phyloP scores from a whole-genome alignment of 2,113 vertebrate species.

The Cyanistes caeruleus region DNA sequence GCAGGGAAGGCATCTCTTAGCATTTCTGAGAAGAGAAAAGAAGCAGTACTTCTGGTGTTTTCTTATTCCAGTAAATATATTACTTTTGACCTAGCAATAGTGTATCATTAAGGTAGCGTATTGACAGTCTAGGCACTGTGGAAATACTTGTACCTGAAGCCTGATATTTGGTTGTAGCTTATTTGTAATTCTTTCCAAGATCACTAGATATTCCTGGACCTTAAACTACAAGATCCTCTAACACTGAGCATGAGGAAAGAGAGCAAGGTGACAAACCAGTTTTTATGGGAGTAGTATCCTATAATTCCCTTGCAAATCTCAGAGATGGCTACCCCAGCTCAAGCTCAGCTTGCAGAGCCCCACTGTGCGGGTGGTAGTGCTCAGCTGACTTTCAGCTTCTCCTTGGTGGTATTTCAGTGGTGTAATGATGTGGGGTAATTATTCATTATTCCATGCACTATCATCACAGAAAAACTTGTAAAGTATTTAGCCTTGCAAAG shows the following conservation, averaged over 20 bases:
- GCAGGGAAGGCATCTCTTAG: background rate
- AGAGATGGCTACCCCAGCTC: accelerated
- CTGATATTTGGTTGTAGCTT: conserved; percentile 1
- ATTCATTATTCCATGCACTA: background rate
- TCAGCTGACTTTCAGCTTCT: background rate
- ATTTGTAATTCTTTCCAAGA: background rate
- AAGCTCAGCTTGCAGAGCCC: background rate
- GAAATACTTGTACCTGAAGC: background rate
- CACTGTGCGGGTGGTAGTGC: accelerated
- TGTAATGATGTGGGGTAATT: too few species aligned
- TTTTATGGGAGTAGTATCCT: background rate
- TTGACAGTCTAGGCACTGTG: background rate
- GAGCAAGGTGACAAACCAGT: background rate
- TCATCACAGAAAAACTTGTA: background rate
- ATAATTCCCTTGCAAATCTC: accelerated
- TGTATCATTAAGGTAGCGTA: background rate
- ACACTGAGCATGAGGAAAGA: background rate
- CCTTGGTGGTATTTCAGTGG: background rate
- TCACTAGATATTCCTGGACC: background rate
- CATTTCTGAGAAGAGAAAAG: background rate
- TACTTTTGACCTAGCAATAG: background rate
- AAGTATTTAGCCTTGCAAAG: background rate
- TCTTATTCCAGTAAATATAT: background rate
- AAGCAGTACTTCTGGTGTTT: background rate
- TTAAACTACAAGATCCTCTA: background rate